Conservation (phyloP, 2,113 vertebrate genomes). For the Cairina moschata region DNA sequence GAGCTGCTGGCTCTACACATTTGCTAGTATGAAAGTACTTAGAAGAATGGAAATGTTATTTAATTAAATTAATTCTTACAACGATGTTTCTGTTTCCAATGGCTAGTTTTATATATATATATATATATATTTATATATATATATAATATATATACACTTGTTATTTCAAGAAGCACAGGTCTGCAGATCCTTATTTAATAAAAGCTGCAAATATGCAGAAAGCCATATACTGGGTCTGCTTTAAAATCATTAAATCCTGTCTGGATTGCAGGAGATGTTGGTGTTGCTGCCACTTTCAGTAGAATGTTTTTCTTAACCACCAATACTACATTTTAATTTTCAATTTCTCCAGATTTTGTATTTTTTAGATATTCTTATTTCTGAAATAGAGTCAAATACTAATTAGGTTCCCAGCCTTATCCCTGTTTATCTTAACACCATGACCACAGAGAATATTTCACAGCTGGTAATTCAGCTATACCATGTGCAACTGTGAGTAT, state of each 20-base stretch:
- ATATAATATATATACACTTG: background rate
- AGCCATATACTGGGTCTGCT: background rate
- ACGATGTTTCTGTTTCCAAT: background rate
- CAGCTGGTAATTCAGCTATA: background rate
- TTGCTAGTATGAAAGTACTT: background rate
- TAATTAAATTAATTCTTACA: background rate
- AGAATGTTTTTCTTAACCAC: background rate
- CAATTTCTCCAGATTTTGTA: background rate
- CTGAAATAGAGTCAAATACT: background rate
- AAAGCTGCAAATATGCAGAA: background rate
- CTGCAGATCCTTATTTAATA: background rate
- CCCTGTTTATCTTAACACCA: background rate
- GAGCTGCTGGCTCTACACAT: accelerated
- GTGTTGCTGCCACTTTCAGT: background rate
- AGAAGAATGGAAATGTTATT: background rate
- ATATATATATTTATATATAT: background rate
- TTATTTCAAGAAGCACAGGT: background rate
- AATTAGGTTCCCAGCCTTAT: background rate
- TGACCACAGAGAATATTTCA: background rate
- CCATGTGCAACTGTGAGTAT: background rate
- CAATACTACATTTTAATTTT: background rate
- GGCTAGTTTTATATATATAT: background rate
- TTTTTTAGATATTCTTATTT: background rate
- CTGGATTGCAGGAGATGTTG: background rate
- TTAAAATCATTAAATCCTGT: background rate